A percentile compares a stretch with the other conserved stretches of the same genome.
Evolutionary conservation across 2,888 invertebrate genomes (phyloP).

Genomic region (Macrosoma leucophasiata): DNA sequence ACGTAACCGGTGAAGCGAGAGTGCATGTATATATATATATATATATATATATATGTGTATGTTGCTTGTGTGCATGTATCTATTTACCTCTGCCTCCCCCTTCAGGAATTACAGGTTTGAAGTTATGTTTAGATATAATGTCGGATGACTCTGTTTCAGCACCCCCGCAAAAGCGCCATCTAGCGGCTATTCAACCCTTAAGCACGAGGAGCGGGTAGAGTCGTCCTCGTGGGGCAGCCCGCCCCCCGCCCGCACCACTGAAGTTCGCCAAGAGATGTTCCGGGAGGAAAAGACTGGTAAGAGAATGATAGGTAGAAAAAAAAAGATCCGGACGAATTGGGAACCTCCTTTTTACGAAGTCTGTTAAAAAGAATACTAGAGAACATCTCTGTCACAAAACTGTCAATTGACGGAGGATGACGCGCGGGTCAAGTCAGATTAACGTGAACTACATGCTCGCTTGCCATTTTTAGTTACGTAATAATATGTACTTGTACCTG

Average conservation of each 20-base stretch:
- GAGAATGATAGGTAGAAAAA: no score
- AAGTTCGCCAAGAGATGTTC: conserved; percentile 41
- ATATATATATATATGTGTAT: not conserved
- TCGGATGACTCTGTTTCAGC: conserved; percentile 28
- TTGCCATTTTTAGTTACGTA: no score
- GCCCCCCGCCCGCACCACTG: conserved; percentile 39
- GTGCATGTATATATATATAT: no score
- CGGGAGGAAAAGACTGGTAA: conserved; percentile 57
- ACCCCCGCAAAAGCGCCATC: conserved; percentile 60
- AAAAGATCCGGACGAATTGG: no score
- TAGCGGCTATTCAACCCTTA: conserved; percentile 65
- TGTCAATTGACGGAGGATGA: no score
- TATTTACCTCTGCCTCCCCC: not conserved
- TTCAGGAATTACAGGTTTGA: not conserved
- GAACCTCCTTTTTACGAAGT: no score
- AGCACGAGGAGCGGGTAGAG: conserved; percentile 58
- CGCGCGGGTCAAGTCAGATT: no score
- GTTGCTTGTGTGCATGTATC: not conserved
- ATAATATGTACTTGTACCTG: no score
- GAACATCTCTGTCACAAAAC: no score
- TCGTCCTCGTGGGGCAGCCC: conserved; percentile 52
- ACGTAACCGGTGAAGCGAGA: no score
- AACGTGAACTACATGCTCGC: not conserved
- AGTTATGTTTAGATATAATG: not conserved
- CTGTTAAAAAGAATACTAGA: not conserved